Percentiles rank a stretch among this genome's conserved stretches.
phyloP scores from a whole-genome alignment of 2,888 invertebrate genomes.

The Drosophila siamana region DNA sequence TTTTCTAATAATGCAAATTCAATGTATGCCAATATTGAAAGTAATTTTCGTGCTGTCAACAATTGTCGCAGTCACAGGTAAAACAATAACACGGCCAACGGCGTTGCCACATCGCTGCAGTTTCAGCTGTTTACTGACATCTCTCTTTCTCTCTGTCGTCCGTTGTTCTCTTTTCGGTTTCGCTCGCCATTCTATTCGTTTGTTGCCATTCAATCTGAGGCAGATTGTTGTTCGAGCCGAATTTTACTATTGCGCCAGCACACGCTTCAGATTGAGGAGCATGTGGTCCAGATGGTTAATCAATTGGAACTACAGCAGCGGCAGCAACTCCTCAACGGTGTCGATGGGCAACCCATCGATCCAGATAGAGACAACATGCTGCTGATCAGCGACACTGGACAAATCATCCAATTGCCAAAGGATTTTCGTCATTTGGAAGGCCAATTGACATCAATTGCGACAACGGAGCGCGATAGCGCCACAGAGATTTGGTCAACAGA shows the following conservation, averaged over 20 bases:
- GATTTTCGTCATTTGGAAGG: slow-evolving; percentile 18
- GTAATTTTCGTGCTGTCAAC: slow-evolving; percentile 85
- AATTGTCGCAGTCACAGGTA: slow-evolving; percentile 84
- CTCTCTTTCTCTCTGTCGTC: neutral
- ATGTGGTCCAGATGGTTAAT: slow-evolving; percentile 65
- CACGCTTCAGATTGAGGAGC: slow-evolving; percentile 78
- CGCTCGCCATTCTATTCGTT: neutral
- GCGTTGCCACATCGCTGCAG: slow-evolving; percentile 51
- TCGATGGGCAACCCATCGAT: slow-evolving; percentile 18
- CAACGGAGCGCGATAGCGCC: slow-evolving; percentile 44
- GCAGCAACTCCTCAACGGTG: slow-evolving; percentile 16
- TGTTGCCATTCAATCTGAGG: neutral
- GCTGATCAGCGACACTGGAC: slow-evolving; percentile 31
- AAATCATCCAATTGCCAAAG: slow-evolving; percentile 28
- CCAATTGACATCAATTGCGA: slow-evolving; percentile 41
- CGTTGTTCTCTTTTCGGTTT: neutral
- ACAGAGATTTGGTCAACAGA: slow-evolving; percentile 38
- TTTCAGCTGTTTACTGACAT: slow-evolving; percentile 36
- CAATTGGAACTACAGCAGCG: slow-evolving; percentile 63
- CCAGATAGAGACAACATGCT: slow-evolving; percentile 3
- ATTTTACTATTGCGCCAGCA: slow-evolving; percentile 83
- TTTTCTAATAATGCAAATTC: slow-evolving; percentile 73
- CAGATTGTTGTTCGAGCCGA: slow-evolving; percentile 85
- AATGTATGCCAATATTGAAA: slow-evolving; percentile 73
- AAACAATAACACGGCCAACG: slow-evolving; percentile 37